Evolutionary conservation across 2,888 invertebrate genomes (phyloP).

Genomic region (Heliconius sara): DNA sequence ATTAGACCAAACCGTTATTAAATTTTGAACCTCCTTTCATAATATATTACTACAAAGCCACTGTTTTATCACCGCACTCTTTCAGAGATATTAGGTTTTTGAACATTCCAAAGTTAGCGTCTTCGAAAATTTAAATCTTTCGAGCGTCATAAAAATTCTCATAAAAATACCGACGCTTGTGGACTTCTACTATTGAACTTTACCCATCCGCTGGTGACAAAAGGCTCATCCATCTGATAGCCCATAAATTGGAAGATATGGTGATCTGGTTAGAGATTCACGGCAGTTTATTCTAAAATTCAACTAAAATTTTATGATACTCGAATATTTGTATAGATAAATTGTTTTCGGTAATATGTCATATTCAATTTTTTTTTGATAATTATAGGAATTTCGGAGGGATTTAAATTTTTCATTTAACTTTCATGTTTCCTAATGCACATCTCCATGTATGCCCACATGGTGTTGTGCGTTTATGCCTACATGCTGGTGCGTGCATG

Average conservation of each 20-base stretch:
- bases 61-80: slow-evolving; percentile 46
- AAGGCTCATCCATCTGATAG: slow-evolving; percentile 27
- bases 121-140: slow-evolving; percentile 43
- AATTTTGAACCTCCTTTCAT: slow-evolving; percentile 44
- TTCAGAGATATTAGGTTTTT: slow-evolving; percentile 46
- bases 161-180: slow-evolving; percentile 41
- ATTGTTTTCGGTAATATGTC: neutral
- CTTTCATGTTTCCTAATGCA: too few relatives aligned
- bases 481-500: too few relatives aligned
- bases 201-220: slow-evolving; percentile 24
- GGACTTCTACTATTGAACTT: slow-evolving; percentile 35
- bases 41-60: slow-evolving; percentile 46
- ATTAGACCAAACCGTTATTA: slow-evolving; percentile 47
- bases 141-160: slow-evolving; percentile 43
- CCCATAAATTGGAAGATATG: slow-evolving; percentile 26
- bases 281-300: slow-evolving; percentile 15
- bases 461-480: too few relatives aligned
- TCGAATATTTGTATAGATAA: neutral
- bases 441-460: too few relatives aligned
- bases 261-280: neutral
- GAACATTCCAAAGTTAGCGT: slow-evolving; percentile 41
- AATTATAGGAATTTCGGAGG: neutral
- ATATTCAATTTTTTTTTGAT: neutral
- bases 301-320: neutral
- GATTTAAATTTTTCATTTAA: neutral